phyloP scores from a whole-genome alignment of 2,888 invertebrate species.

The Panzeria rudis region DNA sequence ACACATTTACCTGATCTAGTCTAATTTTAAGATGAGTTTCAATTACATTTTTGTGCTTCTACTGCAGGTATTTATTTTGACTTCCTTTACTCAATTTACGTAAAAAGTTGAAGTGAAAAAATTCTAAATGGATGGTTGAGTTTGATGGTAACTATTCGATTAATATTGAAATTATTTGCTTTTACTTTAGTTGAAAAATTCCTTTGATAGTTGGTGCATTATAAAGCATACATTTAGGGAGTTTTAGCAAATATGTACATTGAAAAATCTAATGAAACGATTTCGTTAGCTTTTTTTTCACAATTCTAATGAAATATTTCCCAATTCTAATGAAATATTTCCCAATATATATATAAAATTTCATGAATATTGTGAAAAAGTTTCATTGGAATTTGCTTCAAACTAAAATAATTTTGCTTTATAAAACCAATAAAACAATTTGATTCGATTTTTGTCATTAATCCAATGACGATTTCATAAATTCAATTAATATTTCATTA shows the following conservation, averaged over 20 bases:
- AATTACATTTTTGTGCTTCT: conserved; percentile 31
- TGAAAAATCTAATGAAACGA: too few species aligned
- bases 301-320: too few species aligned
- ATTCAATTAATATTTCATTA: too few species aligned
- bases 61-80: conserved; percentile 36
- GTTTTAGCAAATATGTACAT: not conserved
- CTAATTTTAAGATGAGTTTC: conserved; percentile 66
- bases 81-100: conserved; percentile 58
- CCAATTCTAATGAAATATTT: too few species aligned
- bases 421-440: too few species aligned
- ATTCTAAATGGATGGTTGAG: not conserved
- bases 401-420: too few species aligned
- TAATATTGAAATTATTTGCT: conserved; percentile 55
- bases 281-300: too few species aligned
- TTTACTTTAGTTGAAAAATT: not conserved
- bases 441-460: too few species aligned
- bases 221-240: not conserved
- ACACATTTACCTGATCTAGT: conserved; percentile 53
- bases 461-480: too few species aligned
- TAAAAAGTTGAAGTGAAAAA: conserved; percentile 7
- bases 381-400: too few species aligned
- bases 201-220: conserved; percentile 1
- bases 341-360: too few species aligned
- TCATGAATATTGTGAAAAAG: too few species aligned
- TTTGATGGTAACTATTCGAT: conserved; percentile 46